Evolutionary conservation across 2,888 invertebrate species (phyloP), one percentile per base, ranked within the genome.

Genomic region (Trachelus troglodyta): DNA sequence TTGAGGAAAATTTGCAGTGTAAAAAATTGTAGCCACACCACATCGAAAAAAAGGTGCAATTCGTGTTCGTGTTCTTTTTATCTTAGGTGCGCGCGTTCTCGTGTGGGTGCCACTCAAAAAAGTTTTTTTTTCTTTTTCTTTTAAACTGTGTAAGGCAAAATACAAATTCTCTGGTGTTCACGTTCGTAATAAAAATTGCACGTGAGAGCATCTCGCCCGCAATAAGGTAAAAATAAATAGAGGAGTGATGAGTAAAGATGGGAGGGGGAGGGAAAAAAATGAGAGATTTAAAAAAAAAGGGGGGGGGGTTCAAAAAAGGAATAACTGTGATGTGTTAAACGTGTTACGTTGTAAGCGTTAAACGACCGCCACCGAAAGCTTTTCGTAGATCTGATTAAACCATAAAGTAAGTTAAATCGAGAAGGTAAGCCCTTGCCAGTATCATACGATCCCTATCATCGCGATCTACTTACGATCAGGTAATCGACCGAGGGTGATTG

Each of bases 1-100:
- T 40, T 56, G 79, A 80, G 80, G 79, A 78, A 79, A 73, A 77
- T 79, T 87, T 87, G 90, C 90, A 86, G 88, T 86, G 85, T 83
- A 87, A 85, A 86, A 88, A 87, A 88, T 86, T 86, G 86, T 90
- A 90, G 91, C 90, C 89, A 91, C 91, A 91, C 91, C 90, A 91
- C 91, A 91, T 91, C 85, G 88, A 91, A 87, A 87, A 87, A 90
- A 84, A 86, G 85, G 90, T 90, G 91, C 91, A 56, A 56, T 77
- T 82, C 80, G 84, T 56, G 56, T 56, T 56, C 56, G 37, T 37
- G 37, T 37, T 37, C 73, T 77, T 35, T 77, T 35, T n/a, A 40
- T 79, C 75, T 68, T 15, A 76, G 40, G 37, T 78, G 85, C 86
- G 85, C 89, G 87, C 85, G 83, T 78, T 82, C 74, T 83, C 80